Base-by-base conservation (phyloP, 2,888 invertebrate genomes). In the Digitonthophagus gazella region DNA sequence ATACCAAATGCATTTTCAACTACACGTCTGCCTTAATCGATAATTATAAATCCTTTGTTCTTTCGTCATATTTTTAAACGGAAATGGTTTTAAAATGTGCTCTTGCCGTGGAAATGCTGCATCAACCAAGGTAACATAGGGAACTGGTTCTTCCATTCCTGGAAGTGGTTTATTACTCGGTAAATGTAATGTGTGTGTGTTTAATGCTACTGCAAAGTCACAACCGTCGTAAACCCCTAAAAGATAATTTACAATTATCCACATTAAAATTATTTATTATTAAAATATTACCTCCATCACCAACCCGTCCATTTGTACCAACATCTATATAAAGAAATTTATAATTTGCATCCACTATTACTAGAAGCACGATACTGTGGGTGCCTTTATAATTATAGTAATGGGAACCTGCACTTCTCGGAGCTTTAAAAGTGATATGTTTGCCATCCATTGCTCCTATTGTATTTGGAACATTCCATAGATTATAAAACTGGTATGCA, bases 331-430 rank as follows among this genome's bases (percentile, higher is more conserved):
- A 76, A 4, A 69, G 68, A 71, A 77, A 77, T 58, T 71, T 72
- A 67, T 76, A 78, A 15, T 73, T 57, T 1, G 75, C 74, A 74
- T 76, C 75, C 15, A 72, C 75, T 8, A 77, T 15, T 15, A 72
- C 76, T 57, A 78, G 44, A 15, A 78, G 63, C 6, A 77, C 75
- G 65, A 78, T 74, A 20, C 76, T 76, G 64, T 75, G 70, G 55
- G 58, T 57, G 2, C 71, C 70, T 70, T 76, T 77, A 68, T 76
- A 77, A 71, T 76, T 76, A 58, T 67, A 77, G 69, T 73, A 77
- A 14, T 67, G 20, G 19, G 74, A 76, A 15, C 77, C 78, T 64
- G 71, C 61, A 65, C 72, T 67, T 16, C 5, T 16, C 18, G 74
- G 74, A 64, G 74, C 69, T 54, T 63, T 64, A 6, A 70, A 66